These are phyloP conservation scores for Neodiprion lecontei DNA, from an alignment of 1,140 invertebrate species.

Conservation along the genomic window DNA sequence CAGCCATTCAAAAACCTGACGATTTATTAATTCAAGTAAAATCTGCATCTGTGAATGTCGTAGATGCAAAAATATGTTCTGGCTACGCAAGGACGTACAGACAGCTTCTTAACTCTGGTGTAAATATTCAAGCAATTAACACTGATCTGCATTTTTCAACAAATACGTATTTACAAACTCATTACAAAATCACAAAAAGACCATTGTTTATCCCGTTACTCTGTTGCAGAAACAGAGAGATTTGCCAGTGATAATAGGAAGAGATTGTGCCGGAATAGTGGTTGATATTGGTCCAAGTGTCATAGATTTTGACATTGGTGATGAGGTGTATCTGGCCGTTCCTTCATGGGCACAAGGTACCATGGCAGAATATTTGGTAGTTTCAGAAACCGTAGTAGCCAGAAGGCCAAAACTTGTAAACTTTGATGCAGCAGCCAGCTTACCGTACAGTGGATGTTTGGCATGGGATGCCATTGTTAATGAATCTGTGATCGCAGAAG, in stretches of 20 bases:
- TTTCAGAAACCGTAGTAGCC: slow-evolving; percentile 65
- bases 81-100: slow-evolving; percentile 69
- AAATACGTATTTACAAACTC: background rate
- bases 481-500: slow-evolving; percentile 61
- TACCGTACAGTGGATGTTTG: slow-evolving; percentile 76
- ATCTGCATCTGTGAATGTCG: slow-evolving; percentile 68
- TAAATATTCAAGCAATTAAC: slow-evolving; percentile 45
- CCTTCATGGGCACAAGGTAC: slow-evolving; percentile 68
- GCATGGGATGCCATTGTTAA: slow-evolving; percentile 71
- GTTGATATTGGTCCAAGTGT: slow-evolving; percentile 70
- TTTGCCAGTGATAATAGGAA: slow-evolving; percentile 70
- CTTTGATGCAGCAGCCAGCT: slow-evolving; percentile 73
- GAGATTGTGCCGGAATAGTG: slow-evolving; percentile 74
- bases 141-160: background rate
- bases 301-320: slow-evolving; percentile 67
- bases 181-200: background rate
- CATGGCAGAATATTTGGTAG: slow-evolving; percentile 69
- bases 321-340: slow-evolving; percentile 70
- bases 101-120: slow-evolving; percentile 63
- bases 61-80: slow-evolving; percentile 70
- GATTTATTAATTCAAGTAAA: slow-evolving; percentile 73
- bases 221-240: slow-evolving; percentile 59
- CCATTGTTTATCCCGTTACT: slow-evolving; percentile 17
- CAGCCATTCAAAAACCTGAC: slow-evolving; percentile 63
- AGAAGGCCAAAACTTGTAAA: slow-evolving; percentile 71